Base-by-base conservation (phyloP, 2,888 invertebrate species). In the Omphaloscelis lunosa region DNA sequence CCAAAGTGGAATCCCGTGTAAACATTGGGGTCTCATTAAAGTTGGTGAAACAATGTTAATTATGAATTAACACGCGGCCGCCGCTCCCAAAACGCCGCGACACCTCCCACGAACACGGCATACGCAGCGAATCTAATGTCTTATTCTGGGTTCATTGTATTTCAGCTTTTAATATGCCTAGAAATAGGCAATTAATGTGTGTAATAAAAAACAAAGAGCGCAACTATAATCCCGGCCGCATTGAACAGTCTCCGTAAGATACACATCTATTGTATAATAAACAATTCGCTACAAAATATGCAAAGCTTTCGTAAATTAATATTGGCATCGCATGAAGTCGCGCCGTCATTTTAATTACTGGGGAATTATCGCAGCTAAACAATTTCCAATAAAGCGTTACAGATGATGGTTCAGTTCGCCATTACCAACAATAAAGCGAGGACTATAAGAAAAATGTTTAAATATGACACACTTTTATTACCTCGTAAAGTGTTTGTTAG, bases 11-110 rank as follows among this genome's bases (percentile, higher is more conserved):
- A 89, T 91, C 90, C 86, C 91, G 84, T 93, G 93, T 93, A 89
- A 91, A 92, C 93, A 92, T 89, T 75, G 86, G 87, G 88, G 88
- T 86, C 91, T 93, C 92, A 93, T 93, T 93, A 92, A 91, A 92
- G 90, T 92, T 92, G 88, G 90, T 80, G 88, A 89, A 93, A 92
- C 93, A 91, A 85, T 88, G 90, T 93, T 93, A 92, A 94, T 94
- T 92, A 93, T 92, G 91, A 92, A 93, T 92, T 88, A 92, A 89
- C 88, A 84, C 74, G 84, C 66, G 79, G 83, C 84, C 83, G 75
- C 29, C 77, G 59, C 71, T 75, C 87, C 77, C 87, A 70, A 78
- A 66, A 63, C 77, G 58, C 62, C 70, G 45, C 72, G 61, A 69
- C 81, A 69, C 77, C 70, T 68, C 12, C 51, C 59, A 48, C 29